Percentiles rank a stretch among this genome's conserved stretches.
phyloP scores from a whole-genome alignment of 23 tunicate species.

The Clavelina lepadiformis region DNA sequence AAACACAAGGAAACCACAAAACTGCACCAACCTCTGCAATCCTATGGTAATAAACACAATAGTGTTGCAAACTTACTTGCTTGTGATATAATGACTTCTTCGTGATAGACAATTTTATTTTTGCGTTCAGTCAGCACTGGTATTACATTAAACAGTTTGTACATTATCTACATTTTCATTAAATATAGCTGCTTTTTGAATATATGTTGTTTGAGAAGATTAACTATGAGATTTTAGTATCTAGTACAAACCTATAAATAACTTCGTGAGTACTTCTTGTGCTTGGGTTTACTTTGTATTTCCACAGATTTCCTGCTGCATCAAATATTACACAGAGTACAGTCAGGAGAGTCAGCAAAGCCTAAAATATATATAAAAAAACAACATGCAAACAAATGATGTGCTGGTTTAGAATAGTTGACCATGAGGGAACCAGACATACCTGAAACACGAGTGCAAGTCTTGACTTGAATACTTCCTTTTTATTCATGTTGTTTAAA shows the following conservation, averaged over 20 bases:
- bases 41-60: too few relatives aligned
- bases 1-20: constrained; percentile 96
- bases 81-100: background rate
- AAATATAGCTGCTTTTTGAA: background rate
- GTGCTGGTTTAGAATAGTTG: too few relatives aligned
- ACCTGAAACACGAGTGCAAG: constrained; percentile 86
- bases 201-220: background rate
- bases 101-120: background rate
- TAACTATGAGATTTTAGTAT: background rate
- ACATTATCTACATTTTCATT: too few relatives aligned
- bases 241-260: constrained; percentile 82
- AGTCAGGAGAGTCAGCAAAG: constrained; percentile 60
- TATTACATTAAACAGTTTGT: too few relatives aligned
- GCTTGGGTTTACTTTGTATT: constrained; percentile 53
- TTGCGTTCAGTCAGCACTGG: background rate
- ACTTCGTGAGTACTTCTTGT: constrained; percentile 69
- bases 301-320: constrained; percentile 78
- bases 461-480: constrained; percentile 65
- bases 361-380: constrained; percentile 22
- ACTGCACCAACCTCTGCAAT: constrained; percentile 84
- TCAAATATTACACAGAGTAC: constrained; percentile 69
- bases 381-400: background rate
- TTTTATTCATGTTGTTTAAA: constrained; percentile 19
- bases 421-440: background rate
- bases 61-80: background rate